Evolutionary conservation across 2,888 invertebrate genomes (phyloP).

Genomic region (Phengaris alcon): DNA sequence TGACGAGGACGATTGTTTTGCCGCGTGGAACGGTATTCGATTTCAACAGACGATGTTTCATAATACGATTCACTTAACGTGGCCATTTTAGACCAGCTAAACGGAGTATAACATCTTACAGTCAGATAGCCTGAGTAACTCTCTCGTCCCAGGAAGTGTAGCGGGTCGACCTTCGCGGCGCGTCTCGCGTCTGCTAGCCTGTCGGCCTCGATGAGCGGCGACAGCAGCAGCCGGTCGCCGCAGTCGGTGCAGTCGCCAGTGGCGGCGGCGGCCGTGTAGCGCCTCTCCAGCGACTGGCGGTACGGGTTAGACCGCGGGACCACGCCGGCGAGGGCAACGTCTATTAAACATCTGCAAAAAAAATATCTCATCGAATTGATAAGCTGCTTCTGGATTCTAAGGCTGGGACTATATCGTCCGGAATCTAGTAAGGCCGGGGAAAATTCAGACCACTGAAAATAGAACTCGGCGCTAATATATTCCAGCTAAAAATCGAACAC

Average conservation of each 20-base stretch:
- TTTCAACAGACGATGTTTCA: no score
- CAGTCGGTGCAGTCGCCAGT: conserved; percentile 52
- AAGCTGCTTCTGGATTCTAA: no score
- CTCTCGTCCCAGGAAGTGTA: conserved; percentile 63
- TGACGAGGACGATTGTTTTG: no score
- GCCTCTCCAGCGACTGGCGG: background rate
- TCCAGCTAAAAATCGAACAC: no score
- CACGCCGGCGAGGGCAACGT: background rate
- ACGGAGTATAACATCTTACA: conserved; percentile 43
- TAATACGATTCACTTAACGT: background rate
- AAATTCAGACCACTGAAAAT: no score
- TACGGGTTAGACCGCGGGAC: background rate
- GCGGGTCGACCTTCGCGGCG: conserved; percentile 64
- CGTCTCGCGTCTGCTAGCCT: conserved; percentile 71
- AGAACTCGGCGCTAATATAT: no score
- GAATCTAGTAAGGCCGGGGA: no score
- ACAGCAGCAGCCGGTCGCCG: conserved; percentile 77
- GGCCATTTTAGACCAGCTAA: background rate
- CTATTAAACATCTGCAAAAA: background rate
- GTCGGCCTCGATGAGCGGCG: conserved; percentile 75
- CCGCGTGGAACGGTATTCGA: no score
- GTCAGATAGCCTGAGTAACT: conserved; percentile 74
- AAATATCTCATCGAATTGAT: background rate
- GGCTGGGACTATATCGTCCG: no score
- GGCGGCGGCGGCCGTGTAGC: background rate